Conservation (phyloP, 2,888 invertebrate species). For the Pandemis corylana region DNA sequence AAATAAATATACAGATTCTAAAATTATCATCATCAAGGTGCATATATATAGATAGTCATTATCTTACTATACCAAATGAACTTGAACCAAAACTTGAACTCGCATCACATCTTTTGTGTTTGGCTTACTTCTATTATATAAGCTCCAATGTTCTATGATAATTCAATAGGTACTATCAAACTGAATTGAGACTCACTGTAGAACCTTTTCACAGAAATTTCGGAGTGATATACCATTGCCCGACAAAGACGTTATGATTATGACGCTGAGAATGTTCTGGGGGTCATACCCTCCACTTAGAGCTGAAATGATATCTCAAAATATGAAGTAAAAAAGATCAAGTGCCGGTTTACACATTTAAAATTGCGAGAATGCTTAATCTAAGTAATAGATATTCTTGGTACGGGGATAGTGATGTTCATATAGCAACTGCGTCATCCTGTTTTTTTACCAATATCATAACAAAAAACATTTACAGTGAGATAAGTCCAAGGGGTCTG, state of each 20-base stretch:
- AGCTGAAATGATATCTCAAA: not conserved
- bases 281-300: not conserved
- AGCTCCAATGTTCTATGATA: not conserved
- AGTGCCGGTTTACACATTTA: too few species aligned
- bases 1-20: not conserved
- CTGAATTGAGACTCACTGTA: too few species aligned
- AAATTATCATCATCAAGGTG: not conserved
- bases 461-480: too few species aligned
- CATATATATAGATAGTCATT: not conserved
- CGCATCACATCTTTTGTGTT: not conserved
- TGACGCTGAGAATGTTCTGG: too few species aligned
- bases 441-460: too few species aligned
- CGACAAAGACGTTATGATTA: too few species aligned
- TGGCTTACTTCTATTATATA: not conserved
- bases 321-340: not conserved
- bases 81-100: constrained; percentile 5
- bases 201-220: too few species aligned
- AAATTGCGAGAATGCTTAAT: too few species aligned
- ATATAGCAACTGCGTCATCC: too few species aligned
- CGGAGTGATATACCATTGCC: too few species aligned
- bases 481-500: not conserved
- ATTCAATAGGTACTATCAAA: not conserved
- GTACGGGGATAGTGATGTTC: too few species aligned
- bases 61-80: not conserved
- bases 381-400: too few species aligned